phyloP scores from a whole-genome alignment of 2,888 invertebrate species.

The Hirtodrosophila histrioides region DNA sequence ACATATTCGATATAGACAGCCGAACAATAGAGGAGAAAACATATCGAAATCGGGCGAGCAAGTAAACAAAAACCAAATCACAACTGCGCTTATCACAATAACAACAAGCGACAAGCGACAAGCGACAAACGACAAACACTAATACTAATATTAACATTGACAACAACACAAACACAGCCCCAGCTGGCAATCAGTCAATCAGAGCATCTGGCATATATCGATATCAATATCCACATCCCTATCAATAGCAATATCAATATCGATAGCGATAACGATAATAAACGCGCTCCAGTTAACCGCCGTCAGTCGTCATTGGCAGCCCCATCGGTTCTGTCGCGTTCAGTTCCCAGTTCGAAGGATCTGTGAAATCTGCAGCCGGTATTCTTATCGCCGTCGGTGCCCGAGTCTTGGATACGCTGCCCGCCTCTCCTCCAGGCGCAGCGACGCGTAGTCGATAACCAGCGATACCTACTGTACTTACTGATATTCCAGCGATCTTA shows the following conservation, averaged over 20 bases:
- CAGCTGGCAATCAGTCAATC: neutral
- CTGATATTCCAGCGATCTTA: constrained; percentile 21
- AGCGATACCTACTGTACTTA: neutral
- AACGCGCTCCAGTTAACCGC: constrained; percentile 8
- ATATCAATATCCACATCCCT: neutral
- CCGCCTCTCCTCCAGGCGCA: neutral
- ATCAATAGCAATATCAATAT: neutral
- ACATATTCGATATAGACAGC: too few species aligned
- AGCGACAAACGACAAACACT: constrained; percentile 16
- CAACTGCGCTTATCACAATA: constrained; percentile 53
- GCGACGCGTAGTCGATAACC: neutral
- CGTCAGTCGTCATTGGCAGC: constrained; percentile 42
- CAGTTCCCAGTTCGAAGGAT: constrained; percentile 25
- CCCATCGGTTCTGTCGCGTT: constrained; percentile 33
- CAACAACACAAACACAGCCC: neutral
- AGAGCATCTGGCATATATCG: constrained; percentile 23
- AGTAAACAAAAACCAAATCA: constrained; percentile 41
- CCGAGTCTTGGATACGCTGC: constrained; percentile 54
- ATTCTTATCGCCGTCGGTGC: constrained; percentile 46
- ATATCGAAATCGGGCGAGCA: constrained; percentile 27
- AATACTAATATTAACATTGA: constrained; percentile 8
- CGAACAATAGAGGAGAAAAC: constrained; percentile 28
- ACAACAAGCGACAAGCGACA: constrained; percentile 10
- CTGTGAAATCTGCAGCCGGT: neutral
- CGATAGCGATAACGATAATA: constrained; percentile 22